Evolutionary conservation across 2,797 vertebrate genomes (phyloP).

Genomic region (Tenualosa thibaudeaui): DNA sequence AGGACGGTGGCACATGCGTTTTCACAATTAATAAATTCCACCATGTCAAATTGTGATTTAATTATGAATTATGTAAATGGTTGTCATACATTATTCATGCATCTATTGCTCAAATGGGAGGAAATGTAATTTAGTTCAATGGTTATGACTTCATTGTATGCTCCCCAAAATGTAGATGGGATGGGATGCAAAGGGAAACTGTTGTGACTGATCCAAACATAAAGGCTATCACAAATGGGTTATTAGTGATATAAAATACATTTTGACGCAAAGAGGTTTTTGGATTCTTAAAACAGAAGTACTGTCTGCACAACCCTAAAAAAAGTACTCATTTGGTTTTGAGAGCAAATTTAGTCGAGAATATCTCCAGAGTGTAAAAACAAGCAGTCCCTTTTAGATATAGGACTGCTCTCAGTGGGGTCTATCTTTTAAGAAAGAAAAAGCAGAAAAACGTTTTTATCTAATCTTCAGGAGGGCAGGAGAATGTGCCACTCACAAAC

Average conservation of each 20-base stretch:
- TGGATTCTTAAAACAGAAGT: background rate
- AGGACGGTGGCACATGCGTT: constrained; percentile 78
- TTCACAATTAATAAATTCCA: constrained; percentile 91
- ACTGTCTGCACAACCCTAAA: background rate
- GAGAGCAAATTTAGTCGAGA: background rate
- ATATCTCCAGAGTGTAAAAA: constrained; percentile 2
- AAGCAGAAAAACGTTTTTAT: background rate
- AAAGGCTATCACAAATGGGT: background rate
- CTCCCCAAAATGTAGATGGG: constrained; percentile 29
- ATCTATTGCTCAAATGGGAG: constrained; percentile 74
- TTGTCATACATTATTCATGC: constrained; percentile 85
- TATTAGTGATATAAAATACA: background rate
- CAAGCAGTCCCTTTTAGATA: background rate
- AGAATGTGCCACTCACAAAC: background rate
- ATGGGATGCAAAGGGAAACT: constrained; percentile 56
- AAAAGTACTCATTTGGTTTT: background rate
- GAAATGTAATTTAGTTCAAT: constrained; percentile 55
- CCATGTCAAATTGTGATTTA: constrained; percentile 84
- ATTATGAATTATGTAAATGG: constrained; percentile 89
- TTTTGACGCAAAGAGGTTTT: background rate
- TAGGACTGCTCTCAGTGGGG: background rate
- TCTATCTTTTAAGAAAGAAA: background rate
- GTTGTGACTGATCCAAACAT: background rate
- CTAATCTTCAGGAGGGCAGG: background rate
- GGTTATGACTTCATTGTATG: constrained; percentile 70